A percentile compares a stretch with the other conserved stretches of the same genome.
phyloP scores from a whole-genome alignment of 1,140 invertebrate species.

The Drosophila micromelanica region DNA sequence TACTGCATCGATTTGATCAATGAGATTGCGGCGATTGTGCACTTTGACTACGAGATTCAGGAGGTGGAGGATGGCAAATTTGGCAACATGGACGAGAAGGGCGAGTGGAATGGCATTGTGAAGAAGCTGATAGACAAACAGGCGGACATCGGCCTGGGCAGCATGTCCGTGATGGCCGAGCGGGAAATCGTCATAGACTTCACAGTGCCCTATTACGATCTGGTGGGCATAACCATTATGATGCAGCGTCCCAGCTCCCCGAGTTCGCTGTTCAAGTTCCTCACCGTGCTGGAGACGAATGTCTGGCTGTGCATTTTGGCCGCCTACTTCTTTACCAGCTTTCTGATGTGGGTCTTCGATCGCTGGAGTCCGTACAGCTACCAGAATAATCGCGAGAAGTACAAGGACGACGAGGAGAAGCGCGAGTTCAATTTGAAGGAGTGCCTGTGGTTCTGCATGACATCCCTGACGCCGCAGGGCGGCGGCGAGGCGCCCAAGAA shows the following conservation, averaged over 20 bases:
- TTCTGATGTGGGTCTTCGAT: conserved; percentile 98
- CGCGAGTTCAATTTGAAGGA: conserved; percentile 98
- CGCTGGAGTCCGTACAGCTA: conserved; percentile 98
- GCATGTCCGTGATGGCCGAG: conserved; percentile 96
- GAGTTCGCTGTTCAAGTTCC: conserved; percentile 97
- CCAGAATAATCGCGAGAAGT: conserved; percentile 97
- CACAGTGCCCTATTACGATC: conserved; percentile 97
- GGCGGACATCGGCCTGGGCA: conserved; percentile 95
- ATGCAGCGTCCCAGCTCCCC: conserved; percentile 86
- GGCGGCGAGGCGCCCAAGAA: conserved; percentile 97
- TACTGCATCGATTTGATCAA: conserved; percentile 97
- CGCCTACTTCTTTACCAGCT: conserved; percentile 97
- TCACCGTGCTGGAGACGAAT: conserved; percentile 97
- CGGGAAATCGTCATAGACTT: conserved; percentile 97
- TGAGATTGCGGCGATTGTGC: conserved; percentile 91
- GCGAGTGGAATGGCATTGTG: conserved; percentile 96
- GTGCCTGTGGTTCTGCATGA: conserved; percentile 99
- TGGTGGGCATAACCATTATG: conserved; percentile 96
- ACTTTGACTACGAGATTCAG: conserved; percentile 95
- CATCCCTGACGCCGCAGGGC: conserved; percentile 95
- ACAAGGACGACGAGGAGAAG: conserved; percentile 97
- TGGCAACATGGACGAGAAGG: conserved; percentile 93
- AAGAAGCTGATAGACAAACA: conserved; percentile 95
- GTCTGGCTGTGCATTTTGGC: conserved; percentile 98
- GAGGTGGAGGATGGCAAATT: conserved; percentile 91